A percentile compares a stretch with the other conserved stretches of the same genome.
phyloP scores from a whole-genome alignment of 2,888 invertebrate species.

The Cetonia aurata region DNA sequence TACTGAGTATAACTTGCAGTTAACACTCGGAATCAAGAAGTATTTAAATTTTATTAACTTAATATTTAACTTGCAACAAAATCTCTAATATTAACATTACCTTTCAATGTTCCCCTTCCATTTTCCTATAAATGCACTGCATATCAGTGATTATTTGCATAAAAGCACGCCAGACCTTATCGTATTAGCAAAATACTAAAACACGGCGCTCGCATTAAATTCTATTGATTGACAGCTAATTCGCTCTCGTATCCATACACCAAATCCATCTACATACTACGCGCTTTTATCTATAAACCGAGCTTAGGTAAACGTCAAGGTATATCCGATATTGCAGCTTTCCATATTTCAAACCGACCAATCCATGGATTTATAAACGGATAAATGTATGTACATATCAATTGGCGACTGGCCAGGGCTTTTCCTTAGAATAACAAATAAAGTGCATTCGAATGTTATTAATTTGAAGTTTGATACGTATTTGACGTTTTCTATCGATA shows the following conservation, averaged over 20 bases:
- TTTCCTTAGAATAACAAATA: conserved; percentile 23
- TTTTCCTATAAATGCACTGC: too few species aligned
- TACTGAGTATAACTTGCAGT: too few species aligned
- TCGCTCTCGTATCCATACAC: conserved; percentile 3
- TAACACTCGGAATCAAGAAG: too few species aligned
- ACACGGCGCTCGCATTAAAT: conserved; percentile 5
- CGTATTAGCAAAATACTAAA: conserved; percentile 12
- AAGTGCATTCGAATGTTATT: conserved; percentile 36
- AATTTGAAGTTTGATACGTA: conserved; percentile 18
- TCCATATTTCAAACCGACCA: too few species aligned
- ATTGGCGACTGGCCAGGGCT: neutral
- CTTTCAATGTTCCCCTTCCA: too few species aligned
- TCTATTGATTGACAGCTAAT: conserved; percentile 18
- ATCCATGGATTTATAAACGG: too few species aligned
- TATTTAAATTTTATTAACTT: too few species aligned
- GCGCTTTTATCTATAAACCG: conserved; percentile 12
- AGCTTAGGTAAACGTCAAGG: neutral
- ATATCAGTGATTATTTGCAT: too few species aligned
- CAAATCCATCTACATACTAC: neutral
- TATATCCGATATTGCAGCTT: neutral
- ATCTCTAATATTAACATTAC: too few species aligned
- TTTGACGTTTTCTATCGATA: conserved; percentile 28
- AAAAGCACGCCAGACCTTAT: too few species aligned
- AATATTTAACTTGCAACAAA: too few species aligned
- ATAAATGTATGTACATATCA: neutral